phyloP scores from a whole-genome alignment of 2,888 invertebrate genomes.

The Spatulosminthurus flaviceps region DNA sequence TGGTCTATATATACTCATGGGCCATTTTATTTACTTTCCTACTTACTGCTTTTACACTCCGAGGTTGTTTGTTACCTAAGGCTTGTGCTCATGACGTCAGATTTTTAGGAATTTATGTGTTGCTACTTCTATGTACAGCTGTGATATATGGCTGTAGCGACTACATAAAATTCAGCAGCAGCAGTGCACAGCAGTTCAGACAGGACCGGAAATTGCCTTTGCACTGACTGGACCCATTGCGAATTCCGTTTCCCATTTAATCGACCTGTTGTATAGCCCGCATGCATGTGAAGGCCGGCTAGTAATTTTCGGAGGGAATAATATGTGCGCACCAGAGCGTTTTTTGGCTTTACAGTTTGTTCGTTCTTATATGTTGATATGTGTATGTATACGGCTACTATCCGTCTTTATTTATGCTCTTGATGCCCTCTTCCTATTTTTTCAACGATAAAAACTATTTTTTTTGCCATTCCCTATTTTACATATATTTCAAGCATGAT shows the following conservation, averaged over 20 bases:
- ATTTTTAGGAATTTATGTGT: background rate
- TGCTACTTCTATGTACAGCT: background rate
- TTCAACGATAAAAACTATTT: no score
- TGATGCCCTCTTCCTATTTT: no score
- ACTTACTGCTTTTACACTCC: background rate
- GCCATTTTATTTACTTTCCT: background rate
- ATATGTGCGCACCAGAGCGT: background rate
- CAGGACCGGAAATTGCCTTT: constrained; percentile 20
- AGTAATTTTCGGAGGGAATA: background rate
- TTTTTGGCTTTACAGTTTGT: background rate
- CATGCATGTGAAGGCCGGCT: background rate
- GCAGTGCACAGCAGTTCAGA: background rate
- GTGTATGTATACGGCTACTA: no score
- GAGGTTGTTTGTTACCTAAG: constrained; percentile 13
- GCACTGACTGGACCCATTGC: background rate
- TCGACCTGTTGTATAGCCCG: background rate
- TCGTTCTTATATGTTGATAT: no score
- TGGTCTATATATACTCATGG: background rate
- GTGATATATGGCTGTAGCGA: no score
- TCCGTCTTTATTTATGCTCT: no score
- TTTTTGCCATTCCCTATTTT: no score
- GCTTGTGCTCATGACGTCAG: background rate
- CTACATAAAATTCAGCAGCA: no score
- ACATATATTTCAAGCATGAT: no score
- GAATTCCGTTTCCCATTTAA: constrained; percentile 2